Percentiles rank a stretch among this genome's conserved stretches.
These are phyloP conservation scores for Drosophila picticornis DNA, from an alignment of 2,888 invertebrate genomes.

Conservation along the genomic window DNA sequence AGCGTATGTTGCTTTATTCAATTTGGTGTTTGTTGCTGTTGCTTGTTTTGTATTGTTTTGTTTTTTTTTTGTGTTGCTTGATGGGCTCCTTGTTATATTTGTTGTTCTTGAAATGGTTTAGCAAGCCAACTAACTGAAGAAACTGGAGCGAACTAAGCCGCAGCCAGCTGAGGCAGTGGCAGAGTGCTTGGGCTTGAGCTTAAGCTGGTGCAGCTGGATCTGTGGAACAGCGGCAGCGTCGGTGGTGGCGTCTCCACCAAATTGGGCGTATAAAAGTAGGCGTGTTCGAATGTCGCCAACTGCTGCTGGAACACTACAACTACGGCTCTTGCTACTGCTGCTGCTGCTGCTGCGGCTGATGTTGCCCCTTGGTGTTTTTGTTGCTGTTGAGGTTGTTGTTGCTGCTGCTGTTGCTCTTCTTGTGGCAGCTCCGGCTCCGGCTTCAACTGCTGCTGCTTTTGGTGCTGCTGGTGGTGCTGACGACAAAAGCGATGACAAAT, in stretches of 20 bases:
- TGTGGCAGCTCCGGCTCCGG: constrained; percentile 34
- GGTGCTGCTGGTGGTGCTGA: constrained; percentile 37
- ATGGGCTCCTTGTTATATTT: constrained; percentile 4
- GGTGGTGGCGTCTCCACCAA: constrained; percentile 16
- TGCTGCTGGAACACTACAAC: constrained; percentile 15
- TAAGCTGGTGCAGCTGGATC: constrained; percentile 4
- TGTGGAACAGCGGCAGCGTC: constrained; percentile 32
- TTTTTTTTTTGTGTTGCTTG: constrained; percentile 6
- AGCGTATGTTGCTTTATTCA: constrained; percentile 46
- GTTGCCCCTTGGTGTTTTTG: constrained; percentile 39
- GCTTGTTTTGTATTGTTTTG: constrained; percentile 8
- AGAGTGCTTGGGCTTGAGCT: constrained; percentile 31
- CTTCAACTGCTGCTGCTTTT: constrained; percentile 36
- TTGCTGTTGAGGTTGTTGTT: constrained; percentile 35
- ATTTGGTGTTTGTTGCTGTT: constrained; percentile 39
- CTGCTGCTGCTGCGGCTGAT: constrained; percentile 22
- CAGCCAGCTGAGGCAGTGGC: constrained; percentile 58
- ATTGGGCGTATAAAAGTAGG: constrained; percentile 34
- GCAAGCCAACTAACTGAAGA: constrained; percentile 47
- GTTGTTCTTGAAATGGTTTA: constrained; percentile 37
- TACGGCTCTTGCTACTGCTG: constrained; percentile 6
- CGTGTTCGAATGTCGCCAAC: constrained; percentile 22
- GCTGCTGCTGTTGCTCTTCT: constrained; percentile 13
- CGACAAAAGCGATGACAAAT: constrained; percentile 80
- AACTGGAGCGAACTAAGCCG: constrained; percentile 52